These are phyloP conservation scores for Piscicola geometra DNA, from an alignment of 2,888 invertebrate genomes.

Conservation along the genomic window DNA sequence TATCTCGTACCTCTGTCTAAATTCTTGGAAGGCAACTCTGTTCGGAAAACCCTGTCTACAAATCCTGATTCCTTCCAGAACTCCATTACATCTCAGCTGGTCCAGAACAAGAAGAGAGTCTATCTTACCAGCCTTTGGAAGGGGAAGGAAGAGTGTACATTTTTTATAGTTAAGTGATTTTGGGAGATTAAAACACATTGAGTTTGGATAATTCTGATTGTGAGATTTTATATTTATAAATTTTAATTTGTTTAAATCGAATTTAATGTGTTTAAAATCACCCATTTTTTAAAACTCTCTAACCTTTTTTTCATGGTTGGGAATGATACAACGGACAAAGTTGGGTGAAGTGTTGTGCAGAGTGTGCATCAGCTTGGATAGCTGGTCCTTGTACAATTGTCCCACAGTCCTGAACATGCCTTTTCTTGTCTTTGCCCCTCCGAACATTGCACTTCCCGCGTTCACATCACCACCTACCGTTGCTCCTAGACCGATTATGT, in stretches of 20 bases:
- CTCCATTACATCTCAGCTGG: constrained; percentile 92
- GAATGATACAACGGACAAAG: constrained; percentile 99
- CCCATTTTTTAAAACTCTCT: background rate
- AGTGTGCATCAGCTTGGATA: constrained; percentile 88
- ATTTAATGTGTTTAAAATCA: background rate
- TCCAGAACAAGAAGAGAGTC: constrained; percentile 93
- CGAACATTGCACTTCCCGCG: constrained; percentile 79
- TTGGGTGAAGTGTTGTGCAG: constrained; percentile 94
- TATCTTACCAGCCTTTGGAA: constrained; percentile 78
- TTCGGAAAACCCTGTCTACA: constrained; percentile 99
- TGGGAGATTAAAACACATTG: too few species aligned
- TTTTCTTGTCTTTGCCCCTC: constrained; percentile 73
- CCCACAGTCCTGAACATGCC: constrained; percentile 98
- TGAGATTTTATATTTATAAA: too few species aligned
- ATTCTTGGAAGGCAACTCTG: constrained; percentile 86
- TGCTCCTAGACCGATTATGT: constrained; percentile 95
- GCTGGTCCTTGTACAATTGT: constrained; percentile 96
- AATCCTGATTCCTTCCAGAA: constrained; percentile 96
- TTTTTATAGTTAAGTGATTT: too few species aligned
- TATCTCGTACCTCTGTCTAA: constrained; percentile 69
- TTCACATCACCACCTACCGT: constrained; percentile 70
- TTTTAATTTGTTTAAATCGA: too few species aligned
- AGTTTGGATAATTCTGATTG: too few species aligned
- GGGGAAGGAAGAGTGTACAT: too few species aligned
- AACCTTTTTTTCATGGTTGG: constrained; percentile 93